Conservation (phyloP, 1,140 invertebrate species). For the Mya arenaria region DNA sequence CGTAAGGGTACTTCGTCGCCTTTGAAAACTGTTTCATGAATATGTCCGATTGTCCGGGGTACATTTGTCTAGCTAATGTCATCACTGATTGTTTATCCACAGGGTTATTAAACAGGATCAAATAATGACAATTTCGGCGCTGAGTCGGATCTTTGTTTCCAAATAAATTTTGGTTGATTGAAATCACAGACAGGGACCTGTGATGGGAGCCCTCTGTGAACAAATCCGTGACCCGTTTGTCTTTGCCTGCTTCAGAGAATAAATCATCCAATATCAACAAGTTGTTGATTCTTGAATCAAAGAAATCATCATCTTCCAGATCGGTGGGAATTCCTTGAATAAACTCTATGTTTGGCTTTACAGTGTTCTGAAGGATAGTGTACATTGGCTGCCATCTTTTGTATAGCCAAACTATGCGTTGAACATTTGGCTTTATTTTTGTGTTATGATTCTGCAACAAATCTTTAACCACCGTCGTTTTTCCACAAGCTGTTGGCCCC, state of each 20-base stretch:
- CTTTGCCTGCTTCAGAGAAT: background rate
- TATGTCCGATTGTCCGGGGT: background rate
- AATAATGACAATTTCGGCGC: constrained; percentile 47
- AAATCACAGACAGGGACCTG: constrained; percentile 4
- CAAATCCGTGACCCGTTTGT: constrained; percentile 26
- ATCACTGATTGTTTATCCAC: background rate
- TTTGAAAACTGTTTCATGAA: background rate
- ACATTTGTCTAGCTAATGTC: constrained; percentile 29
- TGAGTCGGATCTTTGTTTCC: constrained; percentile 44
- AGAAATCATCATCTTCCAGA: constrained; percentile 16
- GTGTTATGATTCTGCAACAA: background rate
- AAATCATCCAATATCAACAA: constrained; percentile 37
- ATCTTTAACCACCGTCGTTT: background rate
- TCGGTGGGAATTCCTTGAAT: constrained; percentile 19
- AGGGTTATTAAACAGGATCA: constrained; percentile 52
- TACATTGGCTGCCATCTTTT: constrained; percentile 40
- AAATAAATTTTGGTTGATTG: constrained; percentile 5
- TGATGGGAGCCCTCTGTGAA: constrained; percentile 33
- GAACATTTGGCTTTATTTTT: constrained; percentile 10
- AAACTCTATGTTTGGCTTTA: constrained; percentile 13
- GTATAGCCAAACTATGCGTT: constrained; percentile 42
- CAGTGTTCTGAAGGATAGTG: background rate
- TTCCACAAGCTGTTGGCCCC: too few species aligned
- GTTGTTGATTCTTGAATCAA: background rate
- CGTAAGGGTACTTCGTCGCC: background rate